Base-by-base conservation (phyloP, 2,888 invertebrate genomes). In the Diachrysia chrysitis region DNA sequence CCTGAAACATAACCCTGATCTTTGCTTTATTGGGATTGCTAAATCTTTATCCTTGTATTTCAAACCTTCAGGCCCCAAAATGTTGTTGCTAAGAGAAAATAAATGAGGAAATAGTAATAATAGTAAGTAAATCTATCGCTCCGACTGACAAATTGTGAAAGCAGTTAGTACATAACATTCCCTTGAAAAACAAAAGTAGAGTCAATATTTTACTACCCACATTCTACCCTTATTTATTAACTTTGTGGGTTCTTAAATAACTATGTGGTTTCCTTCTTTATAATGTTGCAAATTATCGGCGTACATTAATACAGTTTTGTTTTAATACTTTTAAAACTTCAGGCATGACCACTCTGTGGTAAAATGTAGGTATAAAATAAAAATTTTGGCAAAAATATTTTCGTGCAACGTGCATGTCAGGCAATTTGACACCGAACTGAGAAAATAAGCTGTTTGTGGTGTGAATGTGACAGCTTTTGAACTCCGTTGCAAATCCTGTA, bases 1-100 rank as follows among this genome's bases (percentile, higher is more conserved):
- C 79, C 75, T 72, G 68, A 79, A 79, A 79, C 71, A 74, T 71
- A 77, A 81, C 63, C 64, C 60, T 65, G 69, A 78, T 81, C 73
- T 77, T 76, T 62, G 73, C 76, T 69, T 76, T 78, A 70, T 78
- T 76, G 71, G 66, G 65, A 66, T 76, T 70, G 65, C 66, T 67
- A 72, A 65, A 70, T 80, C 63, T 72, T 72, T 75, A 71, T 72
- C 68, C 69, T 59, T 63, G 66, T 66, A 66, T 64, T 66, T 73
- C 58, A 53, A 62, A 68, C 66, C 61, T 54, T 58, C 46, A 25
- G 23, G 48, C 14, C n/a, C 23, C 14, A 58, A 55, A 58, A 48
- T 29, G 63, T 48, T 54, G 64, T 76, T 57, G 61, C 72, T 62
- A 67, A 56, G 61, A 64, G 63, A 68, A 57, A 51, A 14, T 53